These are phyloP conservation scores for Achlya flavicornis DNA, from an alignment of 2,888 invertebrate genomes.

Conservation along the genomic window DNA sequence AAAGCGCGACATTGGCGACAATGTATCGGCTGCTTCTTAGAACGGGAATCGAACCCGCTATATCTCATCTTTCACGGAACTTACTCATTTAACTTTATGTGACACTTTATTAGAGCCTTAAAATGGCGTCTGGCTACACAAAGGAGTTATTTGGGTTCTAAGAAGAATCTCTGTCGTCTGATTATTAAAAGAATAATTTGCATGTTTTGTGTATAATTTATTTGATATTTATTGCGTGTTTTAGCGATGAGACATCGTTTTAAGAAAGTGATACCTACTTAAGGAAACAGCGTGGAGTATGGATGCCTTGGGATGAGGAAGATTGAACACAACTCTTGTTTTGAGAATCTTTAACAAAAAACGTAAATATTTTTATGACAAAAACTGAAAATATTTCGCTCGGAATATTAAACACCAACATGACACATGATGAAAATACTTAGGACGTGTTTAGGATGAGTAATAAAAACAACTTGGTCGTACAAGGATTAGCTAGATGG, in stretches of 20 bases:
- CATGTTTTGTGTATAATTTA: conserved; percentile 50
- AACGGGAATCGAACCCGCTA: conserved; percentile 35
- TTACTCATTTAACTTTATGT: conserved; percentile 70
- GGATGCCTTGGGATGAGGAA: too few species aligned
- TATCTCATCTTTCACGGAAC: conserved; percentile 33
- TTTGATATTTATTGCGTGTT: conserved; percentile 40
- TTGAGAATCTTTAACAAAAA: conserved; percentile 10
- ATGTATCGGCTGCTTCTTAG: conserved; percentile 62
- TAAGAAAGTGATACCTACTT: conserved; percentile 22
- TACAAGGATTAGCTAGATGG: too few species aligned
- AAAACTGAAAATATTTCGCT: too few species aligned
- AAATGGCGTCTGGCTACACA: conserved; percentile 39
- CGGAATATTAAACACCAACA: too few species aligned
- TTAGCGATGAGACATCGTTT: conserved; percentile 30
- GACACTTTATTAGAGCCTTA: conserved; percentile 75
- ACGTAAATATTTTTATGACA: too few species aligned
- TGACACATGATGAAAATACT: too few species aligned
- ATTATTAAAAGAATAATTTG: conserved; percentile 57
- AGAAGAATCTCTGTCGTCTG: conserved; percentile 71
- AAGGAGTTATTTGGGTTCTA: conserved; percentile 67
- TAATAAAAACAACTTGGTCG: too few species aligned
- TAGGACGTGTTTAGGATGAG: too few species aligned
- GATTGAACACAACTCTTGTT: conserved; percentile 1
- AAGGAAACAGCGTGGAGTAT: neutral
- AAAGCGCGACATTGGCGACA: conserved; percentile 53